These are phyloP conservation scores for Cryptus viduatorius DNA, from an alignment of 2,888 invertebrate species.

Conservation along the genomic window DNA sequence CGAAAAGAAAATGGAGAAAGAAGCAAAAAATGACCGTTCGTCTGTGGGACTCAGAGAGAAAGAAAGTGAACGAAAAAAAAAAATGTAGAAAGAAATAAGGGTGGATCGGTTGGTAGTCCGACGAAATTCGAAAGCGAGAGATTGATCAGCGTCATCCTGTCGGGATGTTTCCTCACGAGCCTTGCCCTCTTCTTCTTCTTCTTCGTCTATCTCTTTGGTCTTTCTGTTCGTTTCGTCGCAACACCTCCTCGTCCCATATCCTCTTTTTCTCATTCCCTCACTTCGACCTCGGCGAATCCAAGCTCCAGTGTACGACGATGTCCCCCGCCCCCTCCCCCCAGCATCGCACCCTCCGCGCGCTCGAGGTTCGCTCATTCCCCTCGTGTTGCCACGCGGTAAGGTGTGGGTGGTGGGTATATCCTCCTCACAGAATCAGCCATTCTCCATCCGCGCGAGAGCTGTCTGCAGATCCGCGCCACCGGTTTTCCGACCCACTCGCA, in stretches of 20 bases:
- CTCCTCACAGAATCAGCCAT: slow-evolving; percentile 78
- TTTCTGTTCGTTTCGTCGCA: slow-evolving; percentile 64
- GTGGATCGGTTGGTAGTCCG: slow-evolving; percentile 69
- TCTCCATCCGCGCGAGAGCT: slow-evolving; percentile 77
- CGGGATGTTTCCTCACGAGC: slow-evolving; percentile 74
- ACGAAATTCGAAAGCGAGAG: slow-evolving; percentile 78
- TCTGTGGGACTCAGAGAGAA: slow-evolving; percentile 1
- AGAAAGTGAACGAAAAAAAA: slow-evolving; percentile 46
- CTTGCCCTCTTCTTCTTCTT: slow-evolving; percentile 59
- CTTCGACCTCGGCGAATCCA: slow-evolving; percentile 62
- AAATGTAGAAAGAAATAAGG: slow-evolving; percentile 63
- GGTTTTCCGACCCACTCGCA: slow-evolving; percentile 73
- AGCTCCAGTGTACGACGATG: slow-evolving; percentile 52
- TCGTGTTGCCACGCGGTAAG: slow-evolving; percentile 59
- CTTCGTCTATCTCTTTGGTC: slow-evolving; percentile 65
- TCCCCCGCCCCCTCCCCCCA: slow-evolving; percentile 44
- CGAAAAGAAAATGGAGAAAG: slow-evolving; percentile 40
- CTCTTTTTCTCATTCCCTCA: slow-evolving; percentile 61
- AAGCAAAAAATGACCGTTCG: slow-evolving; percentile 56
- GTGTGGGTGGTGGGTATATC: slow-evolving; percentile 70
- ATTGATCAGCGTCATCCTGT: slow-evolving; percentile 82
- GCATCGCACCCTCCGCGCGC: slow-evolving; percentile 60
- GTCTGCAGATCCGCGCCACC: slow-evolving; percentile 77
- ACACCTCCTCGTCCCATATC: slow-evolving; percentile 61
- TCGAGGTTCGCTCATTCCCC: slow-evolving; percentile 57